Base-by-base conservation (phyloP, 2,113 vertebrate genomes). In the Girardinichthys multiradiatus region DNA sequence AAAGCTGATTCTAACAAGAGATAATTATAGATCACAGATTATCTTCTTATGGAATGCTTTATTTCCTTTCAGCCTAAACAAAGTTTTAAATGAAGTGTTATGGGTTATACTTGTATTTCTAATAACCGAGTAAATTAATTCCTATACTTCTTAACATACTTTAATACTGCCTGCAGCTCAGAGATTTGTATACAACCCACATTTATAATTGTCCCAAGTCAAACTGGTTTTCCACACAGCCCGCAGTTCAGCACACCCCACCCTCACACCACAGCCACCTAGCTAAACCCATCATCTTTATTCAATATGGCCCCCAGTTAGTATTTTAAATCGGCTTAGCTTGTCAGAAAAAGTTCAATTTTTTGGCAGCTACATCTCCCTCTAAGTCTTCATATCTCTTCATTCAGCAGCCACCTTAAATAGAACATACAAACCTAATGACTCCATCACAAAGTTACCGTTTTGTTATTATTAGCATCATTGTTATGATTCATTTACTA, bases 281-380 rank as follows among this genome's bases (percentile, higher is more conserved):
- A 77, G 80, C 82, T 91, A 87, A 92, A 88, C 76, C 85, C 86
- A 87, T 90, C 90, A 91, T 91, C 90, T 92, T 91, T 91, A 91
- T 92, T 91, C 86, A 91, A 78, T 81, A 86, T 90, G 78, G 84
- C 89, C 89, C 70, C 84, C 70, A 85, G 91, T 89, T 77, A 83
- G 85, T 77, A 89, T 89, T 91, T 87, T 85, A 89, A 91, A 84
- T 89, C 63, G 58, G 87, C 84, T 91, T 88, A 86, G 81, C 73
- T 77, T 87, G 86, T 89, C 84, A 83, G 72, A 88, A 90, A 90
- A 88, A 71, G 57, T 82, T 57, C 33, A 4, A 45, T 85, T 85
- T 86, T 85, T 78, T 27, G 75, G 70, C 60, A 37, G 64, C 76
- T 64, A 39, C 54, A 30, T 74, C 33, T 70, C 60, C 68, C 67